These are phyloP conservation scores for Balanococcus diminutus DNA, from an alignment of 2,888 invertebrate species.

Conservation along the genomic window DNA sequence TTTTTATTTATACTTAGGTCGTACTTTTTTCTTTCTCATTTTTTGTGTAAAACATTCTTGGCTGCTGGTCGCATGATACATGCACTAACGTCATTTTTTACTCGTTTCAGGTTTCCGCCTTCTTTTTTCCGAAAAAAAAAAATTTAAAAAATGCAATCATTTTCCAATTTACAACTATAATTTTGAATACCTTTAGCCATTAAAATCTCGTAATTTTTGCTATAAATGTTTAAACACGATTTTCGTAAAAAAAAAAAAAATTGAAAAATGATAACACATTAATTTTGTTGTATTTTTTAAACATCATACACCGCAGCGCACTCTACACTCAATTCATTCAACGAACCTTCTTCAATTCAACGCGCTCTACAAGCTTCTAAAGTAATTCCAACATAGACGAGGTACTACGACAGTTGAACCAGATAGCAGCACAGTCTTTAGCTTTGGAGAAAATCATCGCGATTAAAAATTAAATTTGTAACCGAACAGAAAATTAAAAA, in stretches of 20 bases:
- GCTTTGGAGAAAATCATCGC: not conserved
- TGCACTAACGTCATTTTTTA: constrained; percentile 8
- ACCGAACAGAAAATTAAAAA: not conserved
- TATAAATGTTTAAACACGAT: too few species aligned
- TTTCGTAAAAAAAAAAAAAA: too few species aligned
- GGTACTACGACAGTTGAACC: not conserved
- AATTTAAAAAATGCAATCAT: not conserved
- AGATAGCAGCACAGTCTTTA: not conserved
- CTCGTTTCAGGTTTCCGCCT: not conserved
- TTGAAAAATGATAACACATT: too few species aligned
- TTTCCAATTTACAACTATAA: not conserved
- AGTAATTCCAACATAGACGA: not conserved
- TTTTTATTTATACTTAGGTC: not conserved
- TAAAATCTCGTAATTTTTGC: not conserved
- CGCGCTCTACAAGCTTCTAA: not conserved
- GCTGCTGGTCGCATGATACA: not conserved
- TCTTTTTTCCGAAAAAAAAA: not conserved
- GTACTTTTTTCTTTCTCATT: not conserved
- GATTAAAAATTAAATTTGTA: not conserved
- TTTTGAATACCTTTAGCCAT: not conserved
- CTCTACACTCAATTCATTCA: not conserved
- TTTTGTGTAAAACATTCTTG: not conserved
- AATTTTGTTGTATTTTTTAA: not conserved
- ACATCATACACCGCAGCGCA: not conserved
- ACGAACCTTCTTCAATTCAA: not conserved